Percentiles rank a stretch among this genome's conserved stretches.
Conservation (phyloP, 2,797 vertebrate genomes). For the Lagocephalus sceleratus region DNA sequence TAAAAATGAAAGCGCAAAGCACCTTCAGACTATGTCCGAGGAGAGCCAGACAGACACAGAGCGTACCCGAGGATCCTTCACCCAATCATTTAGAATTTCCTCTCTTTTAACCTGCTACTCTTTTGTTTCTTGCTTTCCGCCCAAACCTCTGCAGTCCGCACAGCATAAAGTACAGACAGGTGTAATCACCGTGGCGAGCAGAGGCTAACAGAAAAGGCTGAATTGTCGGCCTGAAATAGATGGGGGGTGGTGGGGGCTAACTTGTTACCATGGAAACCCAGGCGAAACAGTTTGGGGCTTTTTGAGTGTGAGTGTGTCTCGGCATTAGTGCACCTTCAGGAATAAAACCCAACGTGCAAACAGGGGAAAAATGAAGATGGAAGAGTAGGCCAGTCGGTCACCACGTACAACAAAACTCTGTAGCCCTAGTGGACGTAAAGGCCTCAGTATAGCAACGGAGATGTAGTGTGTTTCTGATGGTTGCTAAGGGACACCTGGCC, state of each 20-base stretch:
- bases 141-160: conserved; percentile 26
- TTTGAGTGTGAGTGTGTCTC: conserved; percentile 3
- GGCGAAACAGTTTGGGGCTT: conserved; percentile 56
- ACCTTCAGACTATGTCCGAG: no score
- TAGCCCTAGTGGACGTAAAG: no score
- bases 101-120: conserved; percentile 13
- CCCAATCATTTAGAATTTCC: background rate
- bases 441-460: no score
- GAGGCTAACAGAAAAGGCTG: conserved; percentile 53
- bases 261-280: conserved; percentile 74
- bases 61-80: conserved; percentile 14
- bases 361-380: background rate
- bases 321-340: background rate
- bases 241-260: no score
- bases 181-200: conserved; percentile 50
- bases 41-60: no score
- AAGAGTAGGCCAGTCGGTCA: no score
- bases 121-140: conserved; percentile 9
- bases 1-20: no score
- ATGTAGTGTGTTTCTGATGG: no score
- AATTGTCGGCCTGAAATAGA: conserved; percentile 70
- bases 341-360: background rate
- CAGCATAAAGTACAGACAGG: conserved; percentile 31
- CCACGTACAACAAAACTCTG: no score
- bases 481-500: no score